Evolutionary conservation across 2,797 vertebrate genomes (phyloP).

Genomic region (Bucorvus abyssinicus): DNA sequence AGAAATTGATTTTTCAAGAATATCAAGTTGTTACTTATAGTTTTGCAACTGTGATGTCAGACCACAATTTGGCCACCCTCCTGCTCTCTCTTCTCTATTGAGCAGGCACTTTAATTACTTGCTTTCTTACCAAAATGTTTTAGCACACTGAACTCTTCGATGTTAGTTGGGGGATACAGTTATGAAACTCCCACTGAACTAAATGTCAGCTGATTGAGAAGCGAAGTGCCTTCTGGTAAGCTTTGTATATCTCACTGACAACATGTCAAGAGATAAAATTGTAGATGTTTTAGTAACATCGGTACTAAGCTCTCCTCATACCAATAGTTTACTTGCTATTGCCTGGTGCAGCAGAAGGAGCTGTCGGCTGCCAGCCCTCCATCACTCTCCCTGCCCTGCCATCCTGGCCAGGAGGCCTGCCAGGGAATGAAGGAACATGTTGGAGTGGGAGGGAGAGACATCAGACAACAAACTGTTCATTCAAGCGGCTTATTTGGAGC

Average conservation of each 20-base stretch:
- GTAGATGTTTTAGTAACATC: background rate
- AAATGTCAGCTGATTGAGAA: background rate
- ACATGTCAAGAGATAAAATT: background rate
- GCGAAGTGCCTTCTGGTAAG: background rate
- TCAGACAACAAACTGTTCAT: background rate
- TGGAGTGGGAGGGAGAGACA: background rate
- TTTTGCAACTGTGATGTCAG: background rate
- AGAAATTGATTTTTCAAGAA: background rate
- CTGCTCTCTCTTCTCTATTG: background rate
- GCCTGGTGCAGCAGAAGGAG: background rate
- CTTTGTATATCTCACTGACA: background rate
- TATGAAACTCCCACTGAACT: background rate
- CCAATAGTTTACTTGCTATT: background rate
- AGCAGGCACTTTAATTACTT: background rate
- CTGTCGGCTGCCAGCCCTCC: background rate
- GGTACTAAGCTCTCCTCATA: background rate
- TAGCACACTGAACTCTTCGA: background rate
- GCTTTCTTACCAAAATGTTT: background rate
- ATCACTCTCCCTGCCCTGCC: background rate
- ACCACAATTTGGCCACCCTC: background rate
- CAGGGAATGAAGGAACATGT: background rate
- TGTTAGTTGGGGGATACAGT: background rate
- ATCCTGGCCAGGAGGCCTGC: rapidly evolving
- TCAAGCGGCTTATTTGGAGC: background rate
- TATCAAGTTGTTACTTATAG: background rate